Conservation (phyloP, 1,140 invertebrate species). For the Proctacanthus coquilletti region DNA sequence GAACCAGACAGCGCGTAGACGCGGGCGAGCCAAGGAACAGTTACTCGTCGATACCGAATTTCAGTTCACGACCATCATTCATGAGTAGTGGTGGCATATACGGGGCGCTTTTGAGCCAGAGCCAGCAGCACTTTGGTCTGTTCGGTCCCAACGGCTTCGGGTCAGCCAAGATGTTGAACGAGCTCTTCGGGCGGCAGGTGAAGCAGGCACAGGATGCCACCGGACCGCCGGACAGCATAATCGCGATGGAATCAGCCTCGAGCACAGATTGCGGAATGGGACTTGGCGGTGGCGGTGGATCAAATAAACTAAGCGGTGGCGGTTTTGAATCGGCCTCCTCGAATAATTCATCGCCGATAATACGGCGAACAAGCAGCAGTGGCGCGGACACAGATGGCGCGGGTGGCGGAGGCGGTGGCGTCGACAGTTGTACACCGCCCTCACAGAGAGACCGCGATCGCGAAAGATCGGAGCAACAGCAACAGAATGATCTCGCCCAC, state of each 20-base stretch:
- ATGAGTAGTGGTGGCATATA: conserved; percentile 60
- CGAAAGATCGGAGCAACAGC: conserved; percentile 30
- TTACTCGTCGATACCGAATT: conserved; percentile 76
- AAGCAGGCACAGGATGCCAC: conserved; percentile 52
- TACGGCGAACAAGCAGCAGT: conserved; percentile 13
- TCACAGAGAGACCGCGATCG: no score
- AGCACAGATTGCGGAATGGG: conserved; percentile 17
- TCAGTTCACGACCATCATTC: conserved; percentile 65
- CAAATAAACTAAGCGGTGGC: conserved; percentile 14
- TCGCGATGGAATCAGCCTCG: conserved; percentile 28
- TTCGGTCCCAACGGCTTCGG: conserved; percentile 57
- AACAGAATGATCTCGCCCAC: conserved; percentile 53
- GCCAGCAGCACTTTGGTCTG: conserved; percentile 45
- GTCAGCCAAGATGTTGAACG: conserved; percentile 71
- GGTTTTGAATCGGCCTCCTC: conserved; percentile 13
- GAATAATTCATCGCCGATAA: conserved; percentile 6
- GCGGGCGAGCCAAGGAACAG: conserved; percentile 84
- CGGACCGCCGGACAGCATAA: conserved; percentile 25
- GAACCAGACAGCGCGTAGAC: conserved; percentile 85
- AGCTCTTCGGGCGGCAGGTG: conserved; percentile 59
- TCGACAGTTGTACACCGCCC: no score
- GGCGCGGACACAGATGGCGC: conserved; percentile 17
- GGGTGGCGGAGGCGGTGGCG: conserved; percentile 19
- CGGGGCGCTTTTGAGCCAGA: conserved; percentile 59
- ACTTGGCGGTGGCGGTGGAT: conserved; percentile 15